These are phyloP conservation scores for Microtus montanus DNA, from an alignment of 2,113 vertebrate species.

Conservation along the genomic window DNA sequence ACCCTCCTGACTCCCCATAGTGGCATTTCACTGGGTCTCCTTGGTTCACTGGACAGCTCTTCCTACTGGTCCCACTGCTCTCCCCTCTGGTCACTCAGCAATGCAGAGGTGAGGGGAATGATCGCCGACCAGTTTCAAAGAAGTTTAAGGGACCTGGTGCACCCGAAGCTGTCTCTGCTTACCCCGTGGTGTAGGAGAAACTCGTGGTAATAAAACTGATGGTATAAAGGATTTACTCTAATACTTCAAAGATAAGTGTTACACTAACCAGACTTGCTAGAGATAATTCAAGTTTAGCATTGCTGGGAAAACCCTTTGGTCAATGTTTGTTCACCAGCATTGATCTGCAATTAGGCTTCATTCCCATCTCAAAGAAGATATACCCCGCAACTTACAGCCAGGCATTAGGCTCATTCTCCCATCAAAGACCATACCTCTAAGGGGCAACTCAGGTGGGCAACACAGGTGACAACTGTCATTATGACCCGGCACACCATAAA, in stretches of 20 bases:
- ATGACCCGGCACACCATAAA: neutral
- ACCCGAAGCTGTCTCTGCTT: neutral
- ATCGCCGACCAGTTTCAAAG: too few species aligned
- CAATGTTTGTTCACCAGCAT: neutral
- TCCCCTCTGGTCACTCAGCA: neutral
- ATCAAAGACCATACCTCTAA: neutral
- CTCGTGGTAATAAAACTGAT: neutral
- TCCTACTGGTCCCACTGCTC: neutral
- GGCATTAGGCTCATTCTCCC: neutral
- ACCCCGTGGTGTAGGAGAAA: neutral
- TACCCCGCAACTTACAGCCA: neutral
- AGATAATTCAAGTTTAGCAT: neutral
- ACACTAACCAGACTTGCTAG: neutral
- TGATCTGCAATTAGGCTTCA: neutral
- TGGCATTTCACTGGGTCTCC: neutral
- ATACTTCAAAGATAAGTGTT: neutral
- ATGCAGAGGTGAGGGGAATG: fast-evolving
- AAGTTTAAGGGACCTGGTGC: neutral
- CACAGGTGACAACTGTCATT: neutral
- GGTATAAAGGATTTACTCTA: neutral
- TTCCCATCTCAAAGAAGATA: neutral
- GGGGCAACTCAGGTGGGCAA: neutral
- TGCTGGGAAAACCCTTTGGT: neutral
- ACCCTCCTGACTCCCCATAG: neutral
- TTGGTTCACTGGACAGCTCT: neutral